These are phyloP conservation scores for Gibbula magus DNA, from an alignment of 2,888 invertebrate genomes.

Conservation along the genomic window DNA sequence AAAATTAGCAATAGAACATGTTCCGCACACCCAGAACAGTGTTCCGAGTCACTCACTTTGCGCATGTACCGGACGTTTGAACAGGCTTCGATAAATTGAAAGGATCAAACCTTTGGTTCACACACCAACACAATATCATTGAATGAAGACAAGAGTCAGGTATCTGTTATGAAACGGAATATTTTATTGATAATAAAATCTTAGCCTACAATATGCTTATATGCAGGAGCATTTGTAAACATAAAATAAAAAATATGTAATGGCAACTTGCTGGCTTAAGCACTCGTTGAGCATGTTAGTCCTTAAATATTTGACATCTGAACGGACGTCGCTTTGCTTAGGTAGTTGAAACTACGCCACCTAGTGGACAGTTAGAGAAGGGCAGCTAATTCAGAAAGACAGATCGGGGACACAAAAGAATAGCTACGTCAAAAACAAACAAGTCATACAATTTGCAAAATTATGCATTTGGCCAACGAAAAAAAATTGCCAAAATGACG, in stretches of 20 bases:
- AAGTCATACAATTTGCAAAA: neutral
- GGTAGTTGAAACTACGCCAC: constrained; percentile 1
- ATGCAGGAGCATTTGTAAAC: constrained; percentile 29
- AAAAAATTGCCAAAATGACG: neutral
- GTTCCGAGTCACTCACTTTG: no score
- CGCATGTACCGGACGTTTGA: no score
- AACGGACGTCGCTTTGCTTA: no score
- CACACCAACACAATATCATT: neutral
- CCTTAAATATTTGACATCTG: neutral
- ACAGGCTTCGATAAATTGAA: no score
- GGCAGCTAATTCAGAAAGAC: neutral
- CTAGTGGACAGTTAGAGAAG: neutral
- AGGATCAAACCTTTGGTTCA: no score
- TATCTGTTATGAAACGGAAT: constrained; percentile 21
- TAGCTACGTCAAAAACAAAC: neutral
- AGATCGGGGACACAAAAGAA: neutral
- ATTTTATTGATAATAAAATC: constrained; percentile 32
- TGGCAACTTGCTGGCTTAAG: constrained; percentile 29
- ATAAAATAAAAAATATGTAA: constrained; percentile 30
- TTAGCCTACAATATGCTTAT: constrained; percentile 34
- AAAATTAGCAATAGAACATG: no score
- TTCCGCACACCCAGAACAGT: no score
- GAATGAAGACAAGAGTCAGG: constrained; percentile 3
- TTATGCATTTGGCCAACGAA: constrained; percentile 14
- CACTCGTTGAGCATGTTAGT: constrained; percentile 26